These are phyloP conservation scores for Agelastica alni DNA, from an alignment of 2,888 invertebrate genomes.

Conservation along the genomic window DNA sequence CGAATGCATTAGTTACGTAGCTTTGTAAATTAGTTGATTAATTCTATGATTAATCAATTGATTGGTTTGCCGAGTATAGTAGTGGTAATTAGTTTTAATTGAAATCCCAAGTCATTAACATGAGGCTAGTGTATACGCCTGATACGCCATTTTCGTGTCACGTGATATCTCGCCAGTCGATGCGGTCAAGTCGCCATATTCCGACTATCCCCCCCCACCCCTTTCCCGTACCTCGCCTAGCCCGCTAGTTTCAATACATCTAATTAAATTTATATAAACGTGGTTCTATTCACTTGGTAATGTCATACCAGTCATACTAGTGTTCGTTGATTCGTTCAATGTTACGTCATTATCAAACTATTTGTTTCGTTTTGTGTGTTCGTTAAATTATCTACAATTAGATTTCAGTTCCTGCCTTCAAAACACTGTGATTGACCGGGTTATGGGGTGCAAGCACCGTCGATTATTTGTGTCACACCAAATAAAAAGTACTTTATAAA, in stretches of 20 bases:
- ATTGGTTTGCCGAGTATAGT: slow-evolving; percentile 56
- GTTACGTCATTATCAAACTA: slow-evolving; percentile 12
- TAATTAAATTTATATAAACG: slow-evolving; percentile 46
- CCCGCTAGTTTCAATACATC: slow-evolving; percentile 41
- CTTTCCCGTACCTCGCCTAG: slow-evolving; percentile 23
- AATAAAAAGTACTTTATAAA: no score
- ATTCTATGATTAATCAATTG: slow-evolving; percentile 58
- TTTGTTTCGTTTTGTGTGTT: slow-evolving; percentile 10
- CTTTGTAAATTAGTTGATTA: slow-evolving; percentile 57
- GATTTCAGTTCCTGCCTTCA: no score
- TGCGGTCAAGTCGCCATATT: slow-evolving; percentile 41
- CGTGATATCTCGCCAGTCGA: slow-evolving; percentile 34
- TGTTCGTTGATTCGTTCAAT: slow-evolving; percentile 7
- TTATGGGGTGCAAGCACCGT: no score
- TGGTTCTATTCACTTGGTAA: slow-evolving; percentile 19
- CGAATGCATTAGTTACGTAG: slow-evolving; percentile 53
- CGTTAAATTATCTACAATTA: no score
- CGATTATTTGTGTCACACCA: no score
- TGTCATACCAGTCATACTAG: slow-evolving; percentile 4
- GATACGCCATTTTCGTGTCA: slow-evolving; percentile 25
- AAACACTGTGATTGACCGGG: no score
- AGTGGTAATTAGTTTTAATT: slow-evolving; percentile 64
- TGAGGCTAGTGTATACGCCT: slow-evolving; percentile 36
- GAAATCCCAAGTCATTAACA: slow-evolving; percentile 71
- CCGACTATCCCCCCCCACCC: no score